These are phyloP conservation scores for Oscheius myriophilus DNA, from an alignment of 2,888 invertebrate genomes.

Conservation along the genomic window DNA sequence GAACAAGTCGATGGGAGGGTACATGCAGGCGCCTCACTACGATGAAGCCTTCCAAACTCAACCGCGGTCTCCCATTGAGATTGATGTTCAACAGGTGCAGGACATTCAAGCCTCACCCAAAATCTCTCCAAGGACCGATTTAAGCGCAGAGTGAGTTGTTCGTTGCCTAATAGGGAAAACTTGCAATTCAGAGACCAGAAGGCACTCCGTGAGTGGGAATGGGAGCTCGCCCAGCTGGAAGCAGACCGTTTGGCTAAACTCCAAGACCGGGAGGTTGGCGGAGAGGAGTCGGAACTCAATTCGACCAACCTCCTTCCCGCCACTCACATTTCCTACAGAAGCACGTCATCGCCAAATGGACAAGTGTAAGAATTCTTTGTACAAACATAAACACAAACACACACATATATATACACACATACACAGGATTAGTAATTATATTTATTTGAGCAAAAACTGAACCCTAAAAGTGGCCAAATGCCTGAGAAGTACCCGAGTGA, in stretches of 20 bases:
- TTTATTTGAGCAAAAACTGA: constrained; percentile 20
- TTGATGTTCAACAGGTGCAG: background rate
- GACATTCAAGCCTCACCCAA: constrained; percentile 2
- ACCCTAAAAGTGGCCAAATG: constrained; percentile 2
- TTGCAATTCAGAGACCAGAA: constrained; percentile 44
- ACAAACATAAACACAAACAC: too few species aligned
- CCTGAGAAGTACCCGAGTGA: constrained; percentile 2
- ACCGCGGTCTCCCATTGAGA: background rate
- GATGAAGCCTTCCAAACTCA: constrained; percentile 12
- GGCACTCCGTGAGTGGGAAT: constrained; percentile 54
- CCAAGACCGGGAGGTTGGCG: constrained; percentile 47
- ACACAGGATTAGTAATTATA: too few species aligned
- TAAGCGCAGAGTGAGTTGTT: constrained; percentile 16
- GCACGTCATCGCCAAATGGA: constrained; percentile 9
- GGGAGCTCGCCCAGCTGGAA: constrained; percentile 49
- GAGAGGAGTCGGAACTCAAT: constrained; percentile 47
- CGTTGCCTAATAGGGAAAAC: background rate
- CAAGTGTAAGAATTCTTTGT: constrained; percentile 4
- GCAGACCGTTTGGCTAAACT: constrained; percentile 52
- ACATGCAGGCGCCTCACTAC: constrained; percentile 5
- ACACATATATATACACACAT: too few species aligned
- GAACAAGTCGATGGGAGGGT: background rate
- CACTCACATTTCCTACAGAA: constrained; percentile 51
- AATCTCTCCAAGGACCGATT: constrained; percentile 14
- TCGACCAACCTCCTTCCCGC: constrained; percentile 43